A percentile compares a stretch with the other conserved stretches of the same genome.
Evolutionary conservation across 2,113 vertebrate species (phyloP).

Genomic region (Lycaon pictus): DNA sequence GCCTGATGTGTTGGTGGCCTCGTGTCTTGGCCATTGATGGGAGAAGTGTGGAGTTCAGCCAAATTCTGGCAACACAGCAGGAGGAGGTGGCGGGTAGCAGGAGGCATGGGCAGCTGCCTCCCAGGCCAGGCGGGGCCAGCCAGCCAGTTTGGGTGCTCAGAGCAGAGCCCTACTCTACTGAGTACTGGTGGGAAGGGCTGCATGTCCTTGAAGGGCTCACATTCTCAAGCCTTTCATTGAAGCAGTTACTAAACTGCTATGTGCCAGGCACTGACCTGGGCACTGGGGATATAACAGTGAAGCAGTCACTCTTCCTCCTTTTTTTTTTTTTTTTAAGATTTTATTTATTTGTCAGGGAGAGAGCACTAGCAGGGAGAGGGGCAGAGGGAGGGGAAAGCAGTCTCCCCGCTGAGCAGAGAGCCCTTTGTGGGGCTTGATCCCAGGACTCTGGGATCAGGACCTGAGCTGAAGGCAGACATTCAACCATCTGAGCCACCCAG

Average conservation of each 20-base stretch:
- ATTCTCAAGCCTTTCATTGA: background rate
- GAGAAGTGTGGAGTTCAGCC: slow-evolving; percentile 26
- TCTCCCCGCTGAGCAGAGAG: no score
- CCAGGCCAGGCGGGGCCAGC: background rate
- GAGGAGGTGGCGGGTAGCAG: background rate
- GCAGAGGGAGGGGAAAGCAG: no score
- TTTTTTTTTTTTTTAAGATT: no score
- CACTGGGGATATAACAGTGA: background rate
- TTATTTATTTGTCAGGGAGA: no score
- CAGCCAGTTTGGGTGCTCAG: background rate
- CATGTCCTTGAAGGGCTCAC: background rate
- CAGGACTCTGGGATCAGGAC: no score
- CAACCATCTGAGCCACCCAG: no score
- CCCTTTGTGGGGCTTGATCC: no score
- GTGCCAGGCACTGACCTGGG: background rate
- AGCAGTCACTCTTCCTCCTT: background rate
- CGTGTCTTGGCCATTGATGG: background rate
- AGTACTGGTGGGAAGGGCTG: background rate
- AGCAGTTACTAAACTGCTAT: background rate
- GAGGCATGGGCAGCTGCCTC: background rate
- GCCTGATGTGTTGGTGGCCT: background rate
- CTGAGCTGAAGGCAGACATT: no score
- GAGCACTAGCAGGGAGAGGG: no score
- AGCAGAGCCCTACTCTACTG: background rate
- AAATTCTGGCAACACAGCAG: background rate